phyloP scores from a whole-genome alignment of 2,113 vertebrate genomes.

The Myanophis thanlyinensis region DNA sequence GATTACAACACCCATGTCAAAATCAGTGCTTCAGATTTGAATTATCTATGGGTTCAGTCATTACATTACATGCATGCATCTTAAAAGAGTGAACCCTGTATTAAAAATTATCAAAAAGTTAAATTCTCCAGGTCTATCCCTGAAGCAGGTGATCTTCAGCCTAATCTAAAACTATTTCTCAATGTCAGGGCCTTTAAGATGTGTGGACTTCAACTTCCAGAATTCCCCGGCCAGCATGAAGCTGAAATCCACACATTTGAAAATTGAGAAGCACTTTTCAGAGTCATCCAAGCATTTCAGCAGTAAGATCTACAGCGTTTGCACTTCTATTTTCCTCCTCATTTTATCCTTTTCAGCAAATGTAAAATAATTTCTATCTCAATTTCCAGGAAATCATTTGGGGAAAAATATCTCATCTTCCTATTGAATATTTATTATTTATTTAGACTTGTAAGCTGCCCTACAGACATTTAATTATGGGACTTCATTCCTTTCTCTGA shows the following conservation, averaged over 20 bases:
- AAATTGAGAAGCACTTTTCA: not conserved
- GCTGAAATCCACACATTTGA: not conserved
- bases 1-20: not conserved
- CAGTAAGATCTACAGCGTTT: not conserved
- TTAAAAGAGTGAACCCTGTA: not conserved
- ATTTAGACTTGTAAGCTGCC: not conserved
- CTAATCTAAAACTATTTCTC: not conserved
- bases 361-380: not conserved
- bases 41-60: not conserved
- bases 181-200: not conserved
- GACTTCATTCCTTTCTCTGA: not conserved
- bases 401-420: not conserved
- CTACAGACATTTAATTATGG: not conserved
- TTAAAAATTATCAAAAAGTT: not conserved
- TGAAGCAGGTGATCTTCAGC: not conserved
- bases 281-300: not conserved
- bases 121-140: not conserved
- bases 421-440: not conserved
- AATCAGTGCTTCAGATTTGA: not conserved
- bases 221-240: not conserved
- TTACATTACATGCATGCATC: not conserved
- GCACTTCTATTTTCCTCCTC: not conserved
- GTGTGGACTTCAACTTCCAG: not conserved
- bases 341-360: not conserved
- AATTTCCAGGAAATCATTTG: not conserved